Base-by-base conservation (phyloP, 2,888 invertebrate species). In the Caenorhabditis sp. region DNA sequence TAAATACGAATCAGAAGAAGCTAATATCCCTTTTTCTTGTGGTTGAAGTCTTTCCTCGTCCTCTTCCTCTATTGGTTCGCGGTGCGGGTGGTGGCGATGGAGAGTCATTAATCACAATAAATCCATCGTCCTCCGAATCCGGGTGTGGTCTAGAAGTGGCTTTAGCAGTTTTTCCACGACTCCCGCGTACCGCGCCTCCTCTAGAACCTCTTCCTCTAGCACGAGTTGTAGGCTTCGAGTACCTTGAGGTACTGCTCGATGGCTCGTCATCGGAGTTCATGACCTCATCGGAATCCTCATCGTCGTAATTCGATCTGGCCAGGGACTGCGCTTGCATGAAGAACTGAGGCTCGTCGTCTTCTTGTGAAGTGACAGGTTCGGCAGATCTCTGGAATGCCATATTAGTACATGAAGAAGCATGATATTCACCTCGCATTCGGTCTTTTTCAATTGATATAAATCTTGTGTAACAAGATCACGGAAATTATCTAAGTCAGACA, bases 401-500 rank as follows among this genome's bases (percentile, higher is more conserved):
- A 70, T 6, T 41, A 49, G 4, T n/a, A 14, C 14, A 31, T 35
- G 16, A 19, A 35, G 4, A 31, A 38, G n/a, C n/a, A n/a, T 31
- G 4, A 6, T 31, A 31, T 31, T 4, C 22, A 76, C 77, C 69
- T 82, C 82, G 49, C 63, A 74, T 16, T 82, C 74, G 1, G 72
- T 44, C 16, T 58, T 73, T 12, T 82, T 82, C 74, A 82, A 5
- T 49, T 74, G 41, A 24, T 24, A 69, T 38, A 82, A 54, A 64
- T 82, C 82, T 19, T 77, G 69, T 3, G 31, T 16, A 35, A 82
- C 77, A 3, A 69, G 12, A 63, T 73, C 82, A n/a, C 19, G 22
- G 28, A 82, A 82, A 6, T n/a, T 8, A 6, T 35, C 64, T 0
- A 82, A n/a, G 51, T 82, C 82, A 6, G 31, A 28, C 12, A 28